A percentile compares a stretch with the other conserved stretches of the same genome.
Evolutionary conservation across 2,888 invertebrate genomes (phyloP).

Genomic region (Eremobia ochroleuca): DNA sequence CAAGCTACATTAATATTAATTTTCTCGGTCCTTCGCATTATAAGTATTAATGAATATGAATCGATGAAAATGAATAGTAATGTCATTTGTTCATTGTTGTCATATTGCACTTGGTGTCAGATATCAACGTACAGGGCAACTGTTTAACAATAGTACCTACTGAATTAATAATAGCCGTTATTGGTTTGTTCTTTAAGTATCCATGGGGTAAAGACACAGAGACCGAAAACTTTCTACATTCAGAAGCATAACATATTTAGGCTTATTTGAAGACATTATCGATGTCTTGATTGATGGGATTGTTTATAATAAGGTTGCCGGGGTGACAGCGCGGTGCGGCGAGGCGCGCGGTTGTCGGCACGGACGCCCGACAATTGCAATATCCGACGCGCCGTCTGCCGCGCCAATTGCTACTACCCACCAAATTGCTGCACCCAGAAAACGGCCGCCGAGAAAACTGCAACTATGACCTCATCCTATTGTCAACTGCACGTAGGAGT

Average conservation of each 20-base stretch:
- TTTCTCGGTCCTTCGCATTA: conserved; percentile 48
- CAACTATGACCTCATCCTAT: conserved; percentile 85
- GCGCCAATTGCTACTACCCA: conserved; percentile 77
- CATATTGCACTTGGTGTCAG: conserved; percentile 61
- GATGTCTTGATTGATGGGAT: conserved; percentile 57
- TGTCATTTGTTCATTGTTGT: conserved; percentile 62
- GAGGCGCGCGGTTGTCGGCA: conserved; percentile 43
- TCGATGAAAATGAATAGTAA: conserved; percentile 66
- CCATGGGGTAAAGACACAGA: conserved; percentile 13
- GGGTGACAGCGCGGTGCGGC: conserved; percentile 55
- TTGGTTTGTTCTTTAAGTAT: conserved; percentile 25
- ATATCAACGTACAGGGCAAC: conserved; percentile 41
- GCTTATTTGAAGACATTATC: conserved; percentile 48
- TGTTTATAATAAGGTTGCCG: conserved; percentile 64
- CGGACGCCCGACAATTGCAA: conserved; percentile 79
- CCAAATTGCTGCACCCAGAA: conserved; percentile 74
- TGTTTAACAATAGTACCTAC: conserved; percentile 15
- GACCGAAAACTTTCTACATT: conserved; percentile 19
- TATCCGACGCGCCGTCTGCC: conserved; percentile 87
- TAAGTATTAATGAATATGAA: conserved; percentile 58
- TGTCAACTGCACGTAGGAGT: conserved; percentile 72
- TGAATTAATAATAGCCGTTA: conserved; percentile 5
- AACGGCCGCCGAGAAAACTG: conserved; percentile 74
- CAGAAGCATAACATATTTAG: conserved; percentile 23
- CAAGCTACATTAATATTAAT: conserved; percentile 64